phyloP scores from a whole-genome alignment of 1,140 invertebrate genomes.

The Meteorus sp. region DNA sequence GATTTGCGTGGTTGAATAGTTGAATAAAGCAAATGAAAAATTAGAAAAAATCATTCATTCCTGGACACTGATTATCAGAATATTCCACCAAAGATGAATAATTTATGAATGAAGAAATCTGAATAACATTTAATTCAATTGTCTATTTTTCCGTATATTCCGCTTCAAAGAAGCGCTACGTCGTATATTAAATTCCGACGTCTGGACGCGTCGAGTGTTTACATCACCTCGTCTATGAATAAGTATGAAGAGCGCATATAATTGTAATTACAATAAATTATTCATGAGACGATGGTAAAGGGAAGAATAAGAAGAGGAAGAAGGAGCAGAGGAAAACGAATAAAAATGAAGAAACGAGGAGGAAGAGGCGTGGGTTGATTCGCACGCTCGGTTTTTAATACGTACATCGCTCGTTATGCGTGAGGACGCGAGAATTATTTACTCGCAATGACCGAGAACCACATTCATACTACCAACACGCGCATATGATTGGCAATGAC shows the following conservation, averaged over 20 bases:
- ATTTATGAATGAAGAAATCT: too few relatives aligned
- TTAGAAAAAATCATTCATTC: too few relatives aligned
- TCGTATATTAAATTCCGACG: conserved; percentile 8
- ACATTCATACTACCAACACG: background rate
- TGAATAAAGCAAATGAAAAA: too few relatives aligned
- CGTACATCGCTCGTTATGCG: conserved; percentile 37
- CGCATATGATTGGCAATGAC: too few relatives aligned
- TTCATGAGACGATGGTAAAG: conserved; percentile 39
- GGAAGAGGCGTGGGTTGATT: conserved; percentile 34
- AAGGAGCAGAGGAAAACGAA: conserved; percentile 12
- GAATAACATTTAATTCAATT: too few relatives aligned
- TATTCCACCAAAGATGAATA: too few relatives aligned
- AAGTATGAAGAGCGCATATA: conserved; percentile 41
- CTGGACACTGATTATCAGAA: too few relatives aligned
- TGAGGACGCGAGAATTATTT: conserved; percentile 30
- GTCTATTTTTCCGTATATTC: conserved; percentile 3
- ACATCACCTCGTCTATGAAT: conserved; percentile 38
- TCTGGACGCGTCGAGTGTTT: conserved; percentile 28
- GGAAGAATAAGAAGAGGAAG: too few relatives aligned
- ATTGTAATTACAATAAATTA: conserved; percentile 50
- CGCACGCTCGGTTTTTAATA: conserved; percentile 45
- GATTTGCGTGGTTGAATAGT: too few relatives aligned
- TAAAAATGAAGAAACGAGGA: conserved; percentile 13
- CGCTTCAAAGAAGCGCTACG: background rate
- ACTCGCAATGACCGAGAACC: background rate